phyloP scores from a whole-genome alignment of 2,888 invertebrate species.

The Latheticus oryzae region DNA sequence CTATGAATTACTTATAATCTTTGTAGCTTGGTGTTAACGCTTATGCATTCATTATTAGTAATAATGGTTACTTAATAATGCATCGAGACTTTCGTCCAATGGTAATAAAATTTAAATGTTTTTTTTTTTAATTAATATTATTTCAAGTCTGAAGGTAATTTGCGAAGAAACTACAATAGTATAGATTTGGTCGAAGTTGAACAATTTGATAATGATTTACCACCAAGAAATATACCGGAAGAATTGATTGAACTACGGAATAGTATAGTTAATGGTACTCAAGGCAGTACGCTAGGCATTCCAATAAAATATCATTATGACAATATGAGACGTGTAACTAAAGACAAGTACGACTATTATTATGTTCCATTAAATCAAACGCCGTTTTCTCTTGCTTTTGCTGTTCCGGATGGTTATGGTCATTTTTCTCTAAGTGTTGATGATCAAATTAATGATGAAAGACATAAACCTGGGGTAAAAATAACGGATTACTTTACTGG shows the following conservation, averaged over 20 bases:
- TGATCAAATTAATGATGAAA: conserved; percentile 79
- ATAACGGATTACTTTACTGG: conserved; percentile 81
- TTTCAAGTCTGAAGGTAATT: conserved; percentile 50
- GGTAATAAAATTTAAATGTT: conserved; percentile 69
- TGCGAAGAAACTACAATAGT: conserved; percentile 85
- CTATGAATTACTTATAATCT: too few relatives aligned
- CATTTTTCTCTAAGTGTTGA: conserved; percentile 79
- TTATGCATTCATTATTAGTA: conserved; percentile 96
- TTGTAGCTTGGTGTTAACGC: conserved; percentile 93
- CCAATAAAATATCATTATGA: conserved; percentile 87
- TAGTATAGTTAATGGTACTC: conserved; percentile 77
- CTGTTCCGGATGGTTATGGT: conserved; percentile 84
- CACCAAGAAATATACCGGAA: conserved; percentile 74
- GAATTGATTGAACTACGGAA: conserved; percentile 72
- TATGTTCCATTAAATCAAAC: conserved; percentile 86
- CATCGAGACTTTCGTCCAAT: conserved; percentile 94
- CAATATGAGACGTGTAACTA: conserved; percentile 83
- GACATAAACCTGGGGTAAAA: conserved; percentile 73
- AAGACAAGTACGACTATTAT: conserved; percentile 85
- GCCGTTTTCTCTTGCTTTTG: conserved; percentile 89
- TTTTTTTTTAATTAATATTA: conserved; percentile 10
- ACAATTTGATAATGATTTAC: conserved; percentile 77
- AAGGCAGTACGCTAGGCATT: conserved; percentile 74
- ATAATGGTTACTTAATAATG: conserved; percentile 94
- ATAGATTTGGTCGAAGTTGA: conserved; percentile 96